These are phyloP conservation scores for Bombylius discolor DNA, from an alignment of 2,888 invertebrate genomes.

Conservation along the genomic window DNA sequence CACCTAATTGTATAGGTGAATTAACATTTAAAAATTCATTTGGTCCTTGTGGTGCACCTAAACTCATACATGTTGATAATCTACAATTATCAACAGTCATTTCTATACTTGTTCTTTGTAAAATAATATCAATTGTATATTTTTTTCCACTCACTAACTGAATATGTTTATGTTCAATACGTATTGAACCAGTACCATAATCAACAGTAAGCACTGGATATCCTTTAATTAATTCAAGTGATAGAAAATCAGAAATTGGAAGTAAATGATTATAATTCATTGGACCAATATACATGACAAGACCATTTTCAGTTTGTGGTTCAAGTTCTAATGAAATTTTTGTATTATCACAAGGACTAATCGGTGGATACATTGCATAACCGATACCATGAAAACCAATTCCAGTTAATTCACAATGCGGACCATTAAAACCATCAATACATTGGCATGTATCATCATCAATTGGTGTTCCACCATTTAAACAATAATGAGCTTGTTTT, in stretches of 20 bases:
- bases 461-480: constrained; percentile 60
- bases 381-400: constrained; percentile 83
- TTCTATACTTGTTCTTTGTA: constrained; percentile 50
- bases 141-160: constrained; percentile 71
- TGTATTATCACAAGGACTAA: constrained; percentile 75
- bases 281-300: constrained; percentile 88
- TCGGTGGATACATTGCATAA: constrained; percentile 83
- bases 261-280: constrained; percentile 48
- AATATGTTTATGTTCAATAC: constrained; percentile 53
- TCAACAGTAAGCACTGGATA: constrained; percentile 70
- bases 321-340: constrained; percentile 69
- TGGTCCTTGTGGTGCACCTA: constrained; percentile 55
- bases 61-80: constrained; percentile 53
- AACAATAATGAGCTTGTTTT: constrained; percentile 43
- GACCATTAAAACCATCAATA: constrained; percentile 64
- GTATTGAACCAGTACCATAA: constrained; percentile 72
- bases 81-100: constrained; percentile 68
- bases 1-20: constrained; percentile 77
- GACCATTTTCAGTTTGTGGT: constrained; percentile 60
- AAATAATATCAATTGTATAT: constrained; percentile 74
- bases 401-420: constrained; percentile 78
- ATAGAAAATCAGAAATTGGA: constrained; percentile 73
- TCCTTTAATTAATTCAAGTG: constrained; percentile 75
- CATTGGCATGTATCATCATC: constrained; percentile 63
- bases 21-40: constrained; percentile 69